phyloP scores from a whole-genome alignment of 2,113 vertebrate genomes.

The Gambusia affinis region DNA sequence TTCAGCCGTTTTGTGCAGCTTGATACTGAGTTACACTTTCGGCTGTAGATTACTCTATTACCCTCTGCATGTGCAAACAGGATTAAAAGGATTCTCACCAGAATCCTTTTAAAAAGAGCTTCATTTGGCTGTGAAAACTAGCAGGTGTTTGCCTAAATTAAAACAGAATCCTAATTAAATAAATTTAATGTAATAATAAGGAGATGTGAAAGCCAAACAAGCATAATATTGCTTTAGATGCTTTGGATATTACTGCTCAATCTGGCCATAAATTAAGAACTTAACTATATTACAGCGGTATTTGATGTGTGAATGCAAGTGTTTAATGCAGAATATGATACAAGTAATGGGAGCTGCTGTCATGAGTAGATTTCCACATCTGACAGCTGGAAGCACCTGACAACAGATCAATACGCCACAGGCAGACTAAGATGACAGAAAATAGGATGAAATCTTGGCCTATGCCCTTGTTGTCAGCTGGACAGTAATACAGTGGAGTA shows the following conservation, averaged over 20 bases:
- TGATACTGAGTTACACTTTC: background rate
- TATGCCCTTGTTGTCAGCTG: conserved; percentile 35
- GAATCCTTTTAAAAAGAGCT: conserved; percentile 13
- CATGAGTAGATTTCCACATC: conserved; percentile 41
- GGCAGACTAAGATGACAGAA: conserved; percentile 18
- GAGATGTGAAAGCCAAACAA: background rate
- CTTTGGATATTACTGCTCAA: conserved; percentile 3
- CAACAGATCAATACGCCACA: conserved; percentile 46
- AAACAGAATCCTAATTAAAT: background rate
- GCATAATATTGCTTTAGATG: background rate
- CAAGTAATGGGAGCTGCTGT: conserved; percentile 18
- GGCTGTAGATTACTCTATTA: conserved; percentile 45
- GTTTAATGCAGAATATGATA: conserved; percentile 3
- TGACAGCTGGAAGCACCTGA: conserved; percentile 43
- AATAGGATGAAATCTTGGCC: conserved; percentile 35
- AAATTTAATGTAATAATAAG: background rate
- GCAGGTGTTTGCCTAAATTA: background rate
- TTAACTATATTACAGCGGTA: background rate
- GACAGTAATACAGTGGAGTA: conserved; percentile 36
- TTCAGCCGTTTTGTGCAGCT: conserved; percentile 42
- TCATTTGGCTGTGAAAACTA: background rate
- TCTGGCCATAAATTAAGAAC: background rate
- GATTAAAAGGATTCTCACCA: conserved; percentile 41
- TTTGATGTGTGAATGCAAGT: conserved; percentile 1
- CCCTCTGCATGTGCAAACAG: conserved; percentile 15